A percentile compares a stretch with the other conserved stretches of the same genome.
These are phyloP conservation scores for Miniopterus natalensis DNA, from an alignment of 2,113 vertebrate species.

Conservation along the genomic window DNA sequence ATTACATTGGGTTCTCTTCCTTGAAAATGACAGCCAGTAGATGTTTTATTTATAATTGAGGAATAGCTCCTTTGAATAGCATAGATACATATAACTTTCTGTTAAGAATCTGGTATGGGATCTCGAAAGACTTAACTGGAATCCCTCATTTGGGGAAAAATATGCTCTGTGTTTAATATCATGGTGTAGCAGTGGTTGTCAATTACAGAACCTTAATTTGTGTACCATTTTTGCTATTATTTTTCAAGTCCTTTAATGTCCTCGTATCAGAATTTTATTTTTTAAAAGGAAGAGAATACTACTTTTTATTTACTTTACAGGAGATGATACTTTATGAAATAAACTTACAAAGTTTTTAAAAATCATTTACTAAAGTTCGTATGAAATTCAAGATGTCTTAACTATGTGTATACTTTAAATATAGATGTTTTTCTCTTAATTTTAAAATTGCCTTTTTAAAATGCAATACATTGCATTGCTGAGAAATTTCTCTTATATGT, in stretches of 20 bases:
- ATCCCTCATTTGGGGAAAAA: neutral
- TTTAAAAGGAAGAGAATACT: slow-evolving; percentile 44
- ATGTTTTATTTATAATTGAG: slow-evolving; percentile 31
- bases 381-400: slow-evolving; percentile 40
- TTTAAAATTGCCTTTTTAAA: slow-evolving; percentile 45
- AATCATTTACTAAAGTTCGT: slow-evolving; percentile 46
- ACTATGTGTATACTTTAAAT: neutral
- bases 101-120: neutral
- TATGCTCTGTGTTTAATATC: slow-evolving; percentile 30
- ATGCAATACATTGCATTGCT: slow-evolving; percentile 1
- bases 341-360: neutral
- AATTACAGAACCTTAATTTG: slow-evolving; percentile 7
- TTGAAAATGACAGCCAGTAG: slow-evolving; percentile 16
- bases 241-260: slow-evolving; percentile 55
- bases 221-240: slow-evolving; percentile 27
- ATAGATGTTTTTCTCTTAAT: slow-evolving; percentile 3
- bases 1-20: neutral
- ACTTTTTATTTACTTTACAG: neutral
- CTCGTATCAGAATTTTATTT: slow-evolving; percentile 35
- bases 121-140: slow-evolving; percentile 42
- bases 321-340: slow-evolving; percentile 23
- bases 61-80: slow-evolving; percentile 2
- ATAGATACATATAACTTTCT: slow-evolving; percentile 40
- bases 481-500: slow-evolving; percentile 28
- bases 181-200: neutral